Evolutionary conservation across 2,888 invertebrate genomes (phyloP), one percentile per base, ranked within the genome.

Genomic region (Liposcelis brunnea): DNA sequence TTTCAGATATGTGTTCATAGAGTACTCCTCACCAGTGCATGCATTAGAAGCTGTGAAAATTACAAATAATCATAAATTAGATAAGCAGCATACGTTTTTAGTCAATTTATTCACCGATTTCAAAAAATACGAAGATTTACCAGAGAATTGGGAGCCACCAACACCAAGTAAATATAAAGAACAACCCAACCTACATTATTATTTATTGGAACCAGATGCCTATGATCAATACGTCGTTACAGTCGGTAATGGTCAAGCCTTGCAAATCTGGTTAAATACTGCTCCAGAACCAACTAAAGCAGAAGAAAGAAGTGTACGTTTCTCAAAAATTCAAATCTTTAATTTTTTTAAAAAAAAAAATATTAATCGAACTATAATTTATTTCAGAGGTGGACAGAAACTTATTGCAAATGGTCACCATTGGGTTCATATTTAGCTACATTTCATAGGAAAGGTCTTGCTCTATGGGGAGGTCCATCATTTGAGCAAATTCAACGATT

Each of bases 381-480:
- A 18, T 55, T 54, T 26, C 58, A 90, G 86, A 75, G 83, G 54
- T 98, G 97, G 83, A 94, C 95, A 1, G 94, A 95, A 59, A 89
- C 90, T 0, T 89, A 91, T 55, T 86, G 94, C 1, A 81, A 86
- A 54, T 99, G 97, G 97, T 98, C 98, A 1, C 97, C 97, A 0
- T 68, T 91, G 33, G 98, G 98, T 38, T 94, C 94, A 0, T 98
- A 90, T 62, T 68, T 99, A 53, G 82, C 94, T 1, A 97, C 98
- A 0, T 91, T 95, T 68, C 98, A 99, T 60, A 80, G 81, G 63
- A 75, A 83, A 50, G 98, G 98, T 46, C 90, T 97, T 43, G 93
- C 90, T 0, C 69, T 99, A 38, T 98, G 98, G 98, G 97, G 93
- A 14, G 97, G 97, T 0, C 86, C 89, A 18, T 79, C 80, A 55